phyloP scores from a whole-genome alignment of 2,888 invertebrate species.

The Spodoptera exigua region DNA sequence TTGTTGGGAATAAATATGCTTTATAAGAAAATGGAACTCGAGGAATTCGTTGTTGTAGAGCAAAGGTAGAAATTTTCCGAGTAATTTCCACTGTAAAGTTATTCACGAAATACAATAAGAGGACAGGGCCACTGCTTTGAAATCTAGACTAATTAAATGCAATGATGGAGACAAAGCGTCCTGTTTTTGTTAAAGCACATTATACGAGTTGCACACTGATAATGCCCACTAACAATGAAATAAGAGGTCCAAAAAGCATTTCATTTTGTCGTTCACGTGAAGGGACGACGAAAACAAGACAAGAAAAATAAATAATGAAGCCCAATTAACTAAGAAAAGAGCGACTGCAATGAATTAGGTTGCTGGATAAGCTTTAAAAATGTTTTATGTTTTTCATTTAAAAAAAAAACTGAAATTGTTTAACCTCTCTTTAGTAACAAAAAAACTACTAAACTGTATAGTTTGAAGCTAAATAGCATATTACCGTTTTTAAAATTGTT shows the following conservation, averaged over 20 bases:
- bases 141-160: slow-evolving; percentile 15
- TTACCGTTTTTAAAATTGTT: too few species aligned
- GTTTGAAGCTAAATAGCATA: too few species aligned
- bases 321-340: slow-evolving; percentile 77
- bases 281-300: slow-evolving; percentile 70
- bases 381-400: slow-evolving; percentile 1
- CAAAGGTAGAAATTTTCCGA: slow-evolving; percentile 14
- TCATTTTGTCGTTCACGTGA: slow-evolving; percentile 70
- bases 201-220: slow-evolving; percentile 39
- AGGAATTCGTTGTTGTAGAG: slow-evolving; percentile 20
- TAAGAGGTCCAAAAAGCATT: slow-evolving; percentile 64
- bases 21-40: slow-evolving; percentile 11
- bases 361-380: slow-evolving; percentile 38
- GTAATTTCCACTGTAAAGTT: neutral
- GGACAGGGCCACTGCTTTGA: neutral
- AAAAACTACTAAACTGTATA: too few species aligned
- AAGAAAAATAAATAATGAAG: slow-evolving; percentile 76
- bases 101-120: neutral
- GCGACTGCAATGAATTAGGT: slow-evolving; percentile 49
- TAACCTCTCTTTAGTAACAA: too few species aligned
- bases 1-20: slow-evolving; percentile 11
- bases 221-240: slow-evolving; percentile 63
- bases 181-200: slow-evolving; percentile 38
- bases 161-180: slow-evolving; percentile 17
- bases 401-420: too few species aligned